Evolutionary conservation across 2,888 invertebrate genomes (phyloP).

Genomic region (Drosophila kanekoi): DNA sequence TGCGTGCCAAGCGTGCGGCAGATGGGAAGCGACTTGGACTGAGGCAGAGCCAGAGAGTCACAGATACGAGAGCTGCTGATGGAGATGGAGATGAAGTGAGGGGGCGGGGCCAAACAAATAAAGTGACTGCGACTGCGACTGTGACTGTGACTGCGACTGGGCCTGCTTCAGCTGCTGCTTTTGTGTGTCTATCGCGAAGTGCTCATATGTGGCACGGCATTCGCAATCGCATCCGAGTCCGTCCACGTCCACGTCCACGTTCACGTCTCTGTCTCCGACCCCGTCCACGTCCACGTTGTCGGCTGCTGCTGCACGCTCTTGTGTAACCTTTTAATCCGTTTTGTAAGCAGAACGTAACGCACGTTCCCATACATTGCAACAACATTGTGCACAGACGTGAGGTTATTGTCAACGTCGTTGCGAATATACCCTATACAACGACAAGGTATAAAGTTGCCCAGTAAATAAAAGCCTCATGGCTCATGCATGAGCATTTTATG

Average conservation of each 20-base stretch:
- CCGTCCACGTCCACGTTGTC: not conserved
- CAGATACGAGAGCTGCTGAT: not conserved
- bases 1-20: constrained; percentile 60
- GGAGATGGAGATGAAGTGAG: constrained; percentile 26
- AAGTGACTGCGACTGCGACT: constrained; percentile 57
- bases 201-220: constrained; percentile 37
- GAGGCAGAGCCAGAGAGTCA: constrained; percentile 12
- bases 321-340: constrained; percentile 83
- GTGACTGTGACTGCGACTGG: constrained; percentile 49
- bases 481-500: too few relatives aligned
- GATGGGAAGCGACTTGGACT: constrained; percentile 24
- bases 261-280: too few relatives aligned
- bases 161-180: constrained; percentile 13
- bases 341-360: constrained; percentile 82
- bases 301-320: constrained; percentile 70
- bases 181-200: constrained; percentile 52
- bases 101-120: constrained; percentile 50
- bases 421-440: constrained; percentile 11
- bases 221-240: constrained; percentile 58
- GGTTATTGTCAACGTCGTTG: not conserved
- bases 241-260: constrained; percentile 5
- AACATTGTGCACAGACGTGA: constrained; percentile 15
- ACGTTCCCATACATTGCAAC: constrained; percentile 65
- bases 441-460: too few relatives aligned
- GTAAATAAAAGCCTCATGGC: too few relatives aligned